Percentiles rank a stretch among this genome's conserved stretches.
Evolutionary conservation across 2,797 vertebrate genomes (phyloP).

Genomic region (Manis crassicaudata): DNA sequence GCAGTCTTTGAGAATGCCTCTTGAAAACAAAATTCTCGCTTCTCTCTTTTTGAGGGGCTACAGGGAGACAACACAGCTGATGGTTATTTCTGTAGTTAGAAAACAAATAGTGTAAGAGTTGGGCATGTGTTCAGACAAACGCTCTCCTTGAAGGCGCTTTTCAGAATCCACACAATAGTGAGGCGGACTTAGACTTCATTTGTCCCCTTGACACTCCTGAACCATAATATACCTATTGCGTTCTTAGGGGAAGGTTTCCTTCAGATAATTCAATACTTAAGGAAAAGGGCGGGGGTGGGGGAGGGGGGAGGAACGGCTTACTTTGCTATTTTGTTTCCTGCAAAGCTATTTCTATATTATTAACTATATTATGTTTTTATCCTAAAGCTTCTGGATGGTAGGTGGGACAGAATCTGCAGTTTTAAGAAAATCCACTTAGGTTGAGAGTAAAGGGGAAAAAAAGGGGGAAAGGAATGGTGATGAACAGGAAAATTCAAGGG

Average conservation of each 20-base stretch:
- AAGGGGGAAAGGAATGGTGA: background rate
- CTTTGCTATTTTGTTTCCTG: constrained; percentile 34
- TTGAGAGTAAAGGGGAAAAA: background rate
- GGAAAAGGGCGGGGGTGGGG: background rate
- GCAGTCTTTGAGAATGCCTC: background rate
- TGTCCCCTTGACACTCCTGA: background rate
- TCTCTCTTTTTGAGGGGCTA: constrained; percentile 1
- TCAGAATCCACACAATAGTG: background rate
- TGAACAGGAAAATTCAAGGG: background rate
- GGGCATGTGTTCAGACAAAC: background rate
- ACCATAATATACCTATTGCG: background rate
- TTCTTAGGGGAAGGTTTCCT: background rate
- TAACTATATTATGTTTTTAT: constrained; percentile 34
- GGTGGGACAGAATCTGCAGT: background rate
- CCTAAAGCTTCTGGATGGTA: constrained; percentile 15
- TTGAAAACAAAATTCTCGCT: constrained; percentile 39
- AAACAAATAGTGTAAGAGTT: constrained; percentile 26
- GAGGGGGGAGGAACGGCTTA: background rate
- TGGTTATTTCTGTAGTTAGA: constrained; percentile 52
- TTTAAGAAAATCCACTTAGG: constrained; percentile 5
- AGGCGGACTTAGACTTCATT: background rate
- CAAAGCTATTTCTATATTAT: constrained; percentile 23
- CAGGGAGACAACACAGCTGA: constrained; percentile 32
- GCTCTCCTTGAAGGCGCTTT: background rate
- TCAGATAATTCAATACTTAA: background rate